Base-by-base conservation (phyloP, 2,113 vertebrate species). In the Talpa occidentalis region DNA sequence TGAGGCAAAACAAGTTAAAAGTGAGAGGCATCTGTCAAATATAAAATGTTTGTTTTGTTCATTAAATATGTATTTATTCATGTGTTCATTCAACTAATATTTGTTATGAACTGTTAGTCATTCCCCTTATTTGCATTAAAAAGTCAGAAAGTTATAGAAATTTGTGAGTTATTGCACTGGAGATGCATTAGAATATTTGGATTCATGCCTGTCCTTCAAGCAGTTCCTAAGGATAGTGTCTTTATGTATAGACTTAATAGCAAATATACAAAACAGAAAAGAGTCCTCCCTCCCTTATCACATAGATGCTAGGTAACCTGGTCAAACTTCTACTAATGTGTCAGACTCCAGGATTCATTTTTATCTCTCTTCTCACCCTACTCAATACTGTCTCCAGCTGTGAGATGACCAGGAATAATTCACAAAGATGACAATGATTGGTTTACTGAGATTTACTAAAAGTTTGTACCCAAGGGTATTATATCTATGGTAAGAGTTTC, bases 1-100 rank as follows among this genome's bases (percentile, higher is more conserved):
- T 84, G 26, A 47, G 6, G 26, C 73, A 26, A 72, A 94, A 85
- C 30, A 93, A 92, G 21, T 42, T 74, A 40, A 49, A 82, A 82
- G 5, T 26, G 42, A n/a, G 35, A 94, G 59, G 19, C n/a, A 37
- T 37, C 37, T 83, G 93, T 87, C 62, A 83, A 78, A 79, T 72
- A 62, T 30, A 72, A 59, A 60, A 16, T 32, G 3, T 86, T 74
- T 77, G 32, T 30, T 52, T 52, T 88, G 4, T 76, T 93, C 21
- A 87, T 64, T 82, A 83, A 82, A 44, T 76, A 92, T 44, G 14
- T 22, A 54, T 60, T 88, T 91, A 94, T 66, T 88, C 49, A 82
- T 82, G n/a, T 54, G 74, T 69, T 81, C 56, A 66, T 83, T 82
- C 52, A 74, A 69, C 30, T 80, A 92, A 49, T 76, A 84, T 72